A percentile compares a stretch with the other conserved stretches of the same genome.
These are phyloP conservation scores for Serilophus lunatus DNA, from an alignment of 2,113 vertebrate genomes.

Conservation along the genomic window DNA sequence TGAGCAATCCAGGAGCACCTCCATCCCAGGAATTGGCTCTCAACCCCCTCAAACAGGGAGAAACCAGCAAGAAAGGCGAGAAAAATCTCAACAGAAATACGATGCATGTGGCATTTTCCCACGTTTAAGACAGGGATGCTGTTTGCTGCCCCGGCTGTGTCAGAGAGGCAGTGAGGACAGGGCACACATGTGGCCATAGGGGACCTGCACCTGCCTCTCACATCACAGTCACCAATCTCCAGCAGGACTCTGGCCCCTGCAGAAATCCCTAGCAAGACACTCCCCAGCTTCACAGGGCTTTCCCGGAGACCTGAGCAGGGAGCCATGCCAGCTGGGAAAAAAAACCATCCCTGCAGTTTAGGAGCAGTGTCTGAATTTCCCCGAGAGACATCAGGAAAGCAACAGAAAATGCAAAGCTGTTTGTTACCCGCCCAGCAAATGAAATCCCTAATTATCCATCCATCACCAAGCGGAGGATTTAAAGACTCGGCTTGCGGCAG, in stretches of 20 bases:
- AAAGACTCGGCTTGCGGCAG: background rate
- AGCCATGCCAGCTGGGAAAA: background rate
- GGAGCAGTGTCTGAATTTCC: background rate
- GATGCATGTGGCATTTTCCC: background rate
- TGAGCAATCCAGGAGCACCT: background rate
- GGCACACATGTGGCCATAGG: background rate
- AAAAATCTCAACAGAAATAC: background rate
- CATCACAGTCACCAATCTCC: background rate
- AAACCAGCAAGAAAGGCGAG: background rate
- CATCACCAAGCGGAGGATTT: background rate
- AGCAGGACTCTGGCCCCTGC: background rate
- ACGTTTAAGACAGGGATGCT: background rate
- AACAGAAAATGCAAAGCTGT: conserved; percentile 15
- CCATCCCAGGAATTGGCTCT: background rate
- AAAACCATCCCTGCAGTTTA: background rate
- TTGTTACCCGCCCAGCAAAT: conserved; percentile 21
- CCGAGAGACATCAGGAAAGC: background rate
- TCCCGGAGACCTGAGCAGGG: background rate
- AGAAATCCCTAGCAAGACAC: background rate
- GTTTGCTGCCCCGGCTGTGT: fast-evolving
- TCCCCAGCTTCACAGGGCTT: background rate
- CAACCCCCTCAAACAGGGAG: background rate
- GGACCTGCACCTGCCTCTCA: background rate
- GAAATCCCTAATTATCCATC: conserved; percentile 15
- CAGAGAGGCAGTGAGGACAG: background rate